A percentile compares a stretch with the other conserved stretches of the same genome.
Conservation (phyloP, 2,797 vertebrate species). For the Artibeus jamaicensis region DNA sequence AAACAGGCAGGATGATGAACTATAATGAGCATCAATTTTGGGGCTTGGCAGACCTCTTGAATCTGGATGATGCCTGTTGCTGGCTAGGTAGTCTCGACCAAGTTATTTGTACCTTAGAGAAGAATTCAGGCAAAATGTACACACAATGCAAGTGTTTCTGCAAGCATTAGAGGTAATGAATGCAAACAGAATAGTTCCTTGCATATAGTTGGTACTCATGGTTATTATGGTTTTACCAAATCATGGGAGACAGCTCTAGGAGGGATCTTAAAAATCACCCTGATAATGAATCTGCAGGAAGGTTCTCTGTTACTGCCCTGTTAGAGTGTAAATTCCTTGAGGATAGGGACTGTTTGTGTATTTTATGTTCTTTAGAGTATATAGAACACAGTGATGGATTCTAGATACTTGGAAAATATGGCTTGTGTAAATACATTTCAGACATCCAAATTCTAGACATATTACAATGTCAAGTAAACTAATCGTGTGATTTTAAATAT, state of each 20-base stretch:
- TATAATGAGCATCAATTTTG: neutral
- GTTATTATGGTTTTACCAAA: constrained; percentile 6
- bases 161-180: neutral
- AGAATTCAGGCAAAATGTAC: constrained; percentile 23
- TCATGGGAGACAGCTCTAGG: neutral
- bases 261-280: constrained; percentile 4
- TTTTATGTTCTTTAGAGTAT: neutral
- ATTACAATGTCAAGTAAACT: neutral
- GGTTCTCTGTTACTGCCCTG: neutral
- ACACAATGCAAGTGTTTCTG: neutral
- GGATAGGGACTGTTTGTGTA: neutral
- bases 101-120: neutral
- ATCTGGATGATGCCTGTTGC: neutral
- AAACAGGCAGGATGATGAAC: neutral
- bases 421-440: neutral
- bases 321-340: neutral
- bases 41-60: neutral
- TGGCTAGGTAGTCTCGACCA: neutral
- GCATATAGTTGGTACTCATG: neutral
- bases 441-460: neutral
- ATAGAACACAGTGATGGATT: neutral
- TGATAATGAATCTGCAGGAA: constrained; percentile 34
- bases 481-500: constrained; percentile 32
- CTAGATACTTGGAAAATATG: neutral
- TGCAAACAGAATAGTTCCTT: neutral